phyloP scores from a whole-genome alignment of 2,113 vertebrate species.

The Vombatus ursinus region DNA sequence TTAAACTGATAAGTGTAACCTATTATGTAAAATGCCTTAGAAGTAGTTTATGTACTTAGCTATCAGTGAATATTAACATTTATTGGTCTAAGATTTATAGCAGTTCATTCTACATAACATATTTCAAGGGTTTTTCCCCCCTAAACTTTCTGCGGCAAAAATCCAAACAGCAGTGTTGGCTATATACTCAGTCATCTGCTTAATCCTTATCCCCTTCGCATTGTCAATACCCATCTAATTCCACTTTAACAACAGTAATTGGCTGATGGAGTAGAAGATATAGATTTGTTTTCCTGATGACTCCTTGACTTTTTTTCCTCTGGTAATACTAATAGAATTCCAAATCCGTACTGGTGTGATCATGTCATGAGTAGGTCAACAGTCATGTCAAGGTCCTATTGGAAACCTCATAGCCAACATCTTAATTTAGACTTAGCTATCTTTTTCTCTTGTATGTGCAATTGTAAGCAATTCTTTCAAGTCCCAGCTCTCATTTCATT shows the following conservation, averaged over 20 bases:
- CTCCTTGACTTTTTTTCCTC: conserved; percentile 98
- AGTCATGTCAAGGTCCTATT: conserved; percentile 99
- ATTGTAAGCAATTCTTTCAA: conserved; percentile 88
- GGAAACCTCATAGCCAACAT: conserved; percentile 98
- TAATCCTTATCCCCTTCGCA: conserved; percentile 93
- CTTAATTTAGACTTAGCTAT: conserved; percentile 98
- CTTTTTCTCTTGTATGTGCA: conserved; percentile 85
- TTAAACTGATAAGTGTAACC: background rate
- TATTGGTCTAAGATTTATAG: conserved; percentile 41
- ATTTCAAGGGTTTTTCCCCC: conserved; percentile 30
- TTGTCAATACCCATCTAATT: conserved; percentile 99
- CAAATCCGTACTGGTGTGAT: conserved; percentile 97
- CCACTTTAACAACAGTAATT: conserved; percentile 99
- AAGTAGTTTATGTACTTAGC: conserved; percentile 34
- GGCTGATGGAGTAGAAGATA: conserved; percentile 99
- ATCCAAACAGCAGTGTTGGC: conserved; percentile 69
- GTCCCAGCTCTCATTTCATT: conserved; percentile 85
- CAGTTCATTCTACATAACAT: conserved; percentile 52
- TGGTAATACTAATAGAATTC: conserved; percentile 99
- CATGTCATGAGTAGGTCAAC: conserved; percentile 99
- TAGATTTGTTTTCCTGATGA: conserved; percentile 99
- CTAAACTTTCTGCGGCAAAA: conserved; percentile 61
- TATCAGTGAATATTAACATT: conserved; percentile 49
- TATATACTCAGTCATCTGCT: conserved; percentile 87
- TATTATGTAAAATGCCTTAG: background rate